phyloP scores from a whole-genome alignment of 2,113 vertebrate genomes.

The Psittacara wagleri region DNA sequence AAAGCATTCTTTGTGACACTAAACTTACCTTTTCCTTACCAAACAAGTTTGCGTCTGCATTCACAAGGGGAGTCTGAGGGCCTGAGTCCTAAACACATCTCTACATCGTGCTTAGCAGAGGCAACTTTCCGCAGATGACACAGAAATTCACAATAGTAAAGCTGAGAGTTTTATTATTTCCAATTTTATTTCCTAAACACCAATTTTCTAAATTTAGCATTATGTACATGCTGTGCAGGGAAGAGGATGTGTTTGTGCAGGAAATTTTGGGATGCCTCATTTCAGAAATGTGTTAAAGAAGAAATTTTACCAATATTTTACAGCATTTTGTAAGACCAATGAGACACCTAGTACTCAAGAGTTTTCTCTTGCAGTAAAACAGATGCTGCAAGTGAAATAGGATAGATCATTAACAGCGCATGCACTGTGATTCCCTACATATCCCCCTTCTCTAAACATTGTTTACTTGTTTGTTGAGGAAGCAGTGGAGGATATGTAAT shows the following conservation, averaged over 20 bases:
- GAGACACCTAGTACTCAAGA: neutral
- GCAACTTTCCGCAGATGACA: neutral
- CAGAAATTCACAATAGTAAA: neutral
- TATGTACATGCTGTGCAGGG: neutral
- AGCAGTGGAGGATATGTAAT: neutral
- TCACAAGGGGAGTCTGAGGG: neutral
- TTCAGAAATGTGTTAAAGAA: neutral
- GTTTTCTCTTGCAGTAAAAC: neutral
- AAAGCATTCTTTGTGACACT: neutral
- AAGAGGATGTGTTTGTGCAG: neutral
- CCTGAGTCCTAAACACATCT: neutral
- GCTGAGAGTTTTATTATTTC: neutral
- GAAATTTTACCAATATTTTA: neutral
- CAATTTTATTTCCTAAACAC: neutral
- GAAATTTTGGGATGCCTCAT: neutral
- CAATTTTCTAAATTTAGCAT: conserved; percentile 7
- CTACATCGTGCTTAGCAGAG: neutral
- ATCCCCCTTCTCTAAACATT: neutral
- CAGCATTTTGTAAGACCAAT: neutral
- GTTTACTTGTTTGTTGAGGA: neutral
- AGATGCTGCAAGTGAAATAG: neutral
- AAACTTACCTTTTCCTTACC: neutral
- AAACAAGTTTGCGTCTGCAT: neutral
- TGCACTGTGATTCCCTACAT: neutral
- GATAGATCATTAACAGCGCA: neutral